These are phyloP conservation scores for Cnemophilus loriae DNA, from an alignment of 2,113 vertebrate genomes.

Conservation along the genomic window DNA sequence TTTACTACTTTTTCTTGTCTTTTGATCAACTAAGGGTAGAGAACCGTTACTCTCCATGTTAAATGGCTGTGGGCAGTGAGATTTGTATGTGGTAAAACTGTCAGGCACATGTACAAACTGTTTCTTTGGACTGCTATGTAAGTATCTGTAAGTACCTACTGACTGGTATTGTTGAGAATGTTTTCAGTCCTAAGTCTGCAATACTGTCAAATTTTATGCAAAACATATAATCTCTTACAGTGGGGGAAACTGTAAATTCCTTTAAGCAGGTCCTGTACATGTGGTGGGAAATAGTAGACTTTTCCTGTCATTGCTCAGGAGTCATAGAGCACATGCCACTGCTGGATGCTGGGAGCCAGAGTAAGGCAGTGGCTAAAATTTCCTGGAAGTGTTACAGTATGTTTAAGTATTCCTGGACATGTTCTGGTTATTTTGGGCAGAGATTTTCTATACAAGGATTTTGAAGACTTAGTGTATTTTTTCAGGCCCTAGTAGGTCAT, in stretches of 20 bases:
- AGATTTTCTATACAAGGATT: not conserved
- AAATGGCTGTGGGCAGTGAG: not conserved
- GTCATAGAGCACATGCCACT: not conserved
- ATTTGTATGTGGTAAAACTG: not conserved
- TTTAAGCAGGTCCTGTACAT: not conserved
- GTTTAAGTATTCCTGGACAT: not conserved
- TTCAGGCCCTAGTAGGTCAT: not conserved
- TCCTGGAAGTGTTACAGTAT: not conserved
- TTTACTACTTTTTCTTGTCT: not conserved
- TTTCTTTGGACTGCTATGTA: not conserved
- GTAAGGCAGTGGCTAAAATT: not conserved
- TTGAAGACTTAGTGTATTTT: not conserved
- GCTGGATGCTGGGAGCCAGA: not conserved
- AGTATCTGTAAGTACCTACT: not conserved
- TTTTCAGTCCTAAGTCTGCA: not conserved
- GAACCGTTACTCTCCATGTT: not conserved
- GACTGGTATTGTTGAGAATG: not conserved
- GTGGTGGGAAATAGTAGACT: not conserved
- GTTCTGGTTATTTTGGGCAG: not conserved
- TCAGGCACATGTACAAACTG: not conserved
- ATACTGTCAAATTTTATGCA: not conserved
- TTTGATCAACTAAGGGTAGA: not conserved
- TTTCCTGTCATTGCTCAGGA: not conserved
- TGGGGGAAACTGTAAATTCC: not conserved
- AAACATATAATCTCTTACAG: not conserved